phyloP scores from a whole-genome alignment of 2,113 vertebrate genomes.

The Myotis lucifugus region DNA sequence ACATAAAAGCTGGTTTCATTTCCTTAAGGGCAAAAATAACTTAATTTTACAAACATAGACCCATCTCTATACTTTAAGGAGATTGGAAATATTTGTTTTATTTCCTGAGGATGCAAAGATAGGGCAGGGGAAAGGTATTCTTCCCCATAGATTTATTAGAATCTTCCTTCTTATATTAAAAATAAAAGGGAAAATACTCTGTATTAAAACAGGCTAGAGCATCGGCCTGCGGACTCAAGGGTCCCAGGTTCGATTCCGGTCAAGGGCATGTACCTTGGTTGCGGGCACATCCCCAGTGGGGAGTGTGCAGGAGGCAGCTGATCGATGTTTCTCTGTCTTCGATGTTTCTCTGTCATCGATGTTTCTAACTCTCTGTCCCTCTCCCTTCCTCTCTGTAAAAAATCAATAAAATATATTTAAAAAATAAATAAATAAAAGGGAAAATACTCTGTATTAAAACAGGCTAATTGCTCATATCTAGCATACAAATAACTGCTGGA shows the following conservation, averaged over 20 bases:
- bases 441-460: conserved; percentile 14
- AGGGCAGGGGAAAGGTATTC: background rate
- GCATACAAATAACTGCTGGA: background rate
- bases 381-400: too few relatives aligned
- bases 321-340: too few relatives aligned
- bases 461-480: background rate
- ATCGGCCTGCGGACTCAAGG: too few relatives aligned
- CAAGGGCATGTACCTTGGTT: too few relatives aligned
- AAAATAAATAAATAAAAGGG: background rate
- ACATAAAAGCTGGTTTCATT: background rate
- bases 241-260: too few relatives aligned
- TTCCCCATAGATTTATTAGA: background rate
- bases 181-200: background rate
- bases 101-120: background rate
- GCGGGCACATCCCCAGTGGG: too few relatives aligned
- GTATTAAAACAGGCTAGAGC: background rate
- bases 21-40: background rate
- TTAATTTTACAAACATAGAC: background rate
- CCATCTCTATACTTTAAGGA: background rate
- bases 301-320: too few relatives aligned
- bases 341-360: too few relatives aligned
- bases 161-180: background rate
- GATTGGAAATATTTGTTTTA: background rate
- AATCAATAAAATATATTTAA: too few relatives aligned
- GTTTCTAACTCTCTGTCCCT: too few relatives aligned